phyloP scores from a whole-genome alignment of 2,113 vertebrate species.

The Halichoerus grypus region DNA sequence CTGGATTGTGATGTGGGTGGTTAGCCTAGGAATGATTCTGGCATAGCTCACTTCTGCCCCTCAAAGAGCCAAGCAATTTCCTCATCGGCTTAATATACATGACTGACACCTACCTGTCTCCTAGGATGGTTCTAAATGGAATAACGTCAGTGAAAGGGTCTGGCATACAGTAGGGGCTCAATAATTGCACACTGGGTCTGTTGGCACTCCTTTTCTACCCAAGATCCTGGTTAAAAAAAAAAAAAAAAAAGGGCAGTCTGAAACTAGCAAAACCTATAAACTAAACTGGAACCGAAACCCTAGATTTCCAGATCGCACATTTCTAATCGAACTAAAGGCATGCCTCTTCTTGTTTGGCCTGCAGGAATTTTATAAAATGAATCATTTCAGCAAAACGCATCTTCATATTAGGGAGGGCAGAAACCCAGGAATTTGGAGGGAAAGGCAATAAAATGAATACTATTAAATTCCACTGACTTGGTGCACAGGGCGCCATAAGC shows the following conservation, averaged over 20 bases:
- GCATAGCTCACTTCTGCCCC: neutral
- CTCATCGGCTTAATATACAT: neutral
- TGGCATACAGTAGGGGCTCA: neutral
- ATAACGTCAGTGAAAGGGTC: neutral
- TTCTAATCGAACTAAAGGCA: neutral
- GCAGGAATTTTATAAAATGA: constrained; percentile 66
- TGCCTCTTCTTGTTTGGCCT: constrained; percentile 58
- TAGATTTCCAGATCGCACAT: neutral
- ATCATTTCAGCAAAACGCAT: constrained; percentile 69
- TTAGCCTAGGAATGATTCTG: neutral
- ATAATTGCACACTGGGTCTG: neutral
- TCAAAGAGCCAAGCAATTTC: neutral
- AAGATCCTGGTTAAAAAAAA: neutral
- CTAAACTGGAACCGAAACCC: neutral
- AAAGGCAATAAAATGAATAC: neutral
- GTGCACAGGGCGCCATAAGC: neutral
- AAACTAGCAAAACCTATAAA: neutral
- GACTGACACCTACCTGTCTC: neutral
- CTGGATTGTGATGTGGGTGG: neutral
- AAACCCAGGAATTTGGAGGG: constrained; percentile 12
- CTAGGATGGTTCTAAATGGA: constrained; percentile 15
- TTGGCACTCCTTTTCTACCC: neutral
- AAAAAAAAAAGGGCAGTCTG: neutral
- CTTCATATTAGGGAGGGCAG: constrained; percentile 53
- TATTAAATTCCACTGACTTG: constrained; percentile 37